These are phyloP conservation scores for Aleiodes sp. DNA, from an alignment of 1,140 invertebrate species.

Conservation along the genomic window DNA sequence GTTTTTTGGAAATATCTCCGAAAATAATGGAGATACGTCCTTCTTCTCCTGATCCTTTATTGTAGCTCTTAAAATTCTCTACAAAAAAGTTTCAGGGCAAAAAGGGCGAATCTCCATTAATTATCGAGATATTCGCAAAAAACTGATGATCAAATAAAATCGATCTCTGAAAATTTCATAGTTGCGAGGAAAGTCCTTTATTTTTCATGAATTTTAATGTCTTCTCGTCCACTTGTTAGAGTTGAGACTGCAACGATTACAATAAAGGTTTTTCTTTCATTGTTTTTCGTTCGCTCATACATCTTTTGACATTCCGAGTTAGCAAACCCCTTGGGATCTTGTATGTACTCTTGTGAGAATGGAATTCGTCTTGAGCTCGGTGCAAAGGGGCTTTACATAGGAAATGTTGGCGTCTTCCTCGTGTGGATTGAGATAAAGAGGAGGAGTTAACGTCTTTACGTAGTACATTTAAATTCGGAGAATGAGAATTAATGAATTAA, in stretches of 20 bases:
- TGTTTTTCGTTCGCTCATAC: background rate
- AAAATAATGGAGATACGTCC: no score
- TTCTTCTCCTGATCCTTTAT: no score
- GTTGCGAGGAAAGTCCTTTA: no score
- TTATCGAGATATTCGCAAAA: no score
- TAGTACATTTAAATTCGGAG: background rate
- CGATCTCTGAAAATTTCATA: no score
- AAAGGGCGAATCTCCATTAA: no score
- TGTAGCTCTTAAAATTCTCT: no score
- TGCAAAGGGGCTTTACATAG: background rate
- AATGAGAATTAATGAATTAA: background rate
- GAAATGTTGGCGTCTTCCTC: background rate
- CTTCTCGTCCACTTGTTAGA: conserved; percentile 34
- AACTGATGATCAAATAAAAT: no score
- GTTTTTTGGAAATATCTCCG: no score
- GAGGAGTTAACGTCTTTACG: background rate
- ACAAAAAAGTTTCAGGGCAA: no score
- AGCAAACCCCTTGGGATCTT: background rate
- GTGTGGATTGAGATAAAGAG: background rate
- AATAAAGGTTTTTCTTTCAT: conserved; percentile 13
- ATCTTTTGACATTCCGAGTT: conserved; percentile 12
- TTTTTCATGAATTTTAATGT: conserved; percentile 19
- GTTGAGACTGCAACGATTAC: conserved; percentile 25
- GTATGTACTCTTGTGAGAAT: conserved; percentile 25
- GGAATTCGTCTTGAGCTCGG: conserved; percentile 19